Percentiles rank a stretch among this genome's conserved stretches.
Evolutionary conservation across 2,113 vertebrate species (phyloP).

Genomic region (Coreoperca whiteheadi): DNA sequence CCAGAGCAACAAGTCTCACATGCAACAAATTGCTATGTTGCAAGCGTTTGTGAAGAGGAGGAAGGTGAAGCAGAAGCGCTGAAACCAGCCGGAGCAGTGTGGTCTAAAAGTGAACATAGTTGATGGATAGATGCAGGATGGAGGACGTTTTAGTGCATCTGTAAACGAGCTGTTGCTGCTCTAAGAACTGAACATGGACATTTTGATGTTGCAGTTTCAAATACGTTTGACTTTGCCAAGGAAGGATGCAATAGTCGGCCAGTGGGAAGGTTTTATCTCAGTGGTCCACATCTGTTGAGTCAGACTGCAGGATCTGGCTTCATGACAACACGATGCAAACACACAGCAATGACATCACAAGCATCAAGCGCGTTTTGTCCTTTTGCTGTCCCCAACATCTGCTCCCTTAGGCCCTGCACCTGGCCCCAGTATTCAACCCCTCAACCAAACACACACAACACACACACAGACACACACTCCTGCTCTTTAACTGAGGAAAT

Average conservation of each 20-base stretch:
- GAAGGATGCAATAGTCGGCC: neutral
- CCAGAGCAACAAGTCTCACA: neutral
- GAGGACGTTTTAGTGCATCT: neutral
- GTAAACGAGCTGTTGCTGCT: neutral
- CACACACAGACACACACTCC: neutral
- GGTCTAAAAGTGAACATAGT: neutral
- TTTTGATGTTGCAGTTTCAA: neutral
- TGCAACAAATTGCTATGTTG: too few species aligned
- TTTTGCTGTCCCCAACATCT: neutral
- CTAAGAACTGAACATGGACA: neutral
- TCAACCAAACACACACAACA: neutral
- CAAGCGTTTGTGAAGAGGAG: neutral
- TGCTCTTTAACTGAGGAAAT: slow-evolving; percentile 16
- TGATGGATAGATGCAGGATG: neutral
- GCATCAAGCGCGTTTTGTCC: neutral
- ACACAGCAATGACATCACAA: slow-evolving; percentile 17
- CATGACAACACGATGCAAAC: slow-evolving; percentile 7
- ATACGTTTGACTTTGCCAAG: neutral
- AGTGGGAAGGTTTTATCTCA: neutral
- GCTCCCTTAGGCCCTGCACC: slow-evolving; percentile 10
- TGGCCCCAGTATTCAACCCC: neutral
- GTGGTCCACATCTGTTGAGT: slow-evolving; percentile 26
- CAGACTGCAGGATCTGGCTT: neutral
- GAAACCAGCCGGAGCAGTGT: neutral
- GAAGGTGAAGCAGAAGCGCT: neutral